Base-by-base conservation (phyloP, 2,888 invertebrate species). In the Atethmia centrago region DNA sequence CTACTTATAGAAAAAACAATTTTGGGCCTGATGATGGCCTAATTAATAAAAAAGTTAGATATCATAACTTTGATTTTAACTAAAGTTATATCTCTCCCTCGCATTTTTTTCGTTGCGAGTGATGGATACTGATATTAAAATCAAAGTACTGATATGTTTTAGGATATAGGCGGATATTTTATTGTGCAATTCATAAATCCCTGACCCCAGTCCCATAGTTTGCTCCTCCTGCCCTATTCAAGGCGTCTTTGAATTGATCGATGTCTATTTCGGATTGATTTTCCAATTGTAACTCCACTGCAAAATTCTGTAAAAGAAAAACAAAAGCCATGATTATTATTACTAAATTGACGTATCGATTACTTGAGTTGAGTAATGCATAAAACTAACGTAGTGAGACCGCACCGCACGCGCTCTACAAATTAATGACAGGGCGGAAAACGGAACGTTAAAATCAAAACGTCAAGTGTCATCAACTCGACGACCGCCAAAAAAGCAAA, bases 181-280 rank as follows among this genome's bases (percentile, higher is more conserved):
- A 88, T 85, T 89, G 87, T 90, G 90, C 86, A 92, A 92, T 94
- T 96, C 96, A 97, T 95, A 96, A 96, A 90, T 97, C 97, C 90
- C 98, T 96, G 85, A 97, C 96, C 59, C 98, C 98, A 64, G 98
- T 98, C 67, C 98, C 98, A 89, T 98, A 98, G 94, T 98, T 98
- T 71, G 98, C 98, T 83, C 98, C 98, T 53, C 98, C 98, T 75
- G 98, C 98, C 91, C 97, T 97, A 88, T 97, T 97, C 88, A 98
- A 93, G 78, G 97, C 97, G 73, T 97, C 97, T 88, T 97, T 97
- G 92, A 98, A 97, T 91, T 97, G 96, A 84, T 97, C 97, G 90
- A 98, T 97, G 89, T 97, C 97, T 92, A 98, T 96, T 90, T 98
- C 98, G 55, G 97, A 94, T 89, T 97, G 96, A 87, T 97, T 97